Conservation (phyloP, 2,113 vertebrate genomes). For the Lagopus leucura region DNA sequence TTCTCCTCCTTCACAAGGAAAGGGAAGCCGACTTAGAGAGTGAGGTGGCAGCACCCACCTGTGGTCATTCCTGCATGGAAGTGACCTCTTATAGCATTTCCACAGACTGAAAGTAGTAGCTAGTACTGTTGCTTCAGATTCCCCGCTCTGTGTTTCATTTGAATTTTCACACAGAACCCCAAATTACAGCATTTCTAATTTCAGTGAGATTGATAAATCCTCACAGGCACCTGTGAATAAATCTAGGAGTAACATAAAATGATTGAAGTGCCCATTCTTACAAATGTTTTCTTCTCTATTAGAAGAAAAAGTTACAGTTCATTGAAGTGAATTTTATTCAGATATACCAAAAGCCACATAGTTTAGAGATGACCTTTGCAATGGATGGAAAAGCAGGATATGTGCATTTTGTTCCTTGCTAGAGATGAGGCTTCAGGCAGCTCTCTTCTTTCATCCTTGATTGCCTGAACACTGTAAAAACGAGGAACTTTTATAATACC, state of each 20-base stretch:
- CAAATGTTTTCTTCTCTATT: neutral
- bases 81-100: neutral
- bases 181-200: neutral
- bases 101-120: neutral
- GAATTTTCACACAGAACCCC: neutral
- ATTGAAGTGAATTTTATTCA: neutral
- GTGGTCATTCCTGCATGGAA: neutral
- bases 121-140: neutral
- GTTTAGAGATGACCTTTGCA: neutral
- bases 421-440: neutral
- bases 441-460: neutral
- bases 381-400: neutral
- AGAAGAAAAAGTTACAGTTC: neutral
- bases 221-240: neutral
- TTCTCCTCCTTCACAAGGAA: neutral
- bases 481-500: neutral
- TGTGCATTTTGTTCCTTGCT: neutral
- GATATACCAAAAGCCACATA: neutral
- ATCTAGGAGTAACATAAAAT: neutral
- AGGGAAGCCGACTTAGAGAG: neutral
- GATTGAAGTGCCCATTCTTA: neutral
- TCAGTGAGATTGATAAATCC: neutral
- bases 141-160: accelerated
- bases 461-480: neutral
- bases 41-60: neutral